Evolutionary conservation across 2,888 invertebrate genomes (phyloP).

Genomic region (Deroplatys truncata): DNA sequence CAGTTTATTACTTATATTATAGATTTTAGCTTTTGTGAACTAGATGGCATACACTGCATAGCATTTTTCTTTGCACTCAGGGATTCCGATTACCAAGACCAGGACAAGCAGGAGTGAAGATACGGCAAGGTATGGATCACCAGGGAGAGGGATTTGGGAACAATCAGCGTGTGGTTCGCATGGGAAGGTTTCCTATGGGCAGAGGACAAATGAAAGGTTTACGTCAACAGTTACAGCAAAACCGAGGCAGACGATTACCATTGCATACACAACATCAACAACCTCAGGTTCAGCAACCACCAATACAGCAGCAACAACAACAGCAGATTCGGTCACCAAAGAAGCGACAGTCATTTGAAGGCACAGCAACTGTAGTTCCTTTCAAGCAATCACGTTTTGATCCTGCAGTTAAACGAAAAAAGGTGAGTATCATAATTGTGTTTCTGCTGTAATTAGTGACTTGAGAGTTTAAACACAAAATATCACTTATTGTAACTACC

Average conservation of each 20-base stretch:
- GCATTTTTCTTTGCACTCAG: background rate
- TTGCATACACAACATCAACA: background rate
- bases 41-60: too few relatives aligned
- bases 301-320: background rate
- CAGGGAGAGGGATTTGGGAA: background rate
- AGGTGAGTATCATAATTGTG: background rate
- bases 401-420: conserved; percentile 5
- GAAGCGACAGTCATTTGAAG: conserved; percentile 9
- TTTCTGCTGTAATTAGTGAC: too few relatives aligned
- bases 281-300: background rate
- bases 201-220: background rate
- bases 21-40: too few relatives aligned
- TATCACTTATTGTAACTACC: too few relatives aligned
- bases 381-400: conserved; percentile 13
- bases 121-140: background rate
- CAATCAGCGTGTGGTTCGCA: background rate
- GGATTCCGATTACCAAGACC: background rate
- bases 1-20: background rate
- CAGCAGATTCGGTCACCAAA: conserved; percentile 2
- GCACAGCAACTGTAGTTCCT: background rate
- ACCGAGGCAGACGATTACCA: background rate
- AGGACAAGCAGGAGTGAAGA: background rate
- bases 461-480: too few relatives aligned
- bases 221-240: background rate
- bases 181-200: background rate